Percentiles rank a stretch among this genome's conserved stretches.
These are phyloP conservation scores for Lipophrys pholis DNA, from an alignment of 2,113 vertebrate species.

Conservation along the genomic window DNA sequence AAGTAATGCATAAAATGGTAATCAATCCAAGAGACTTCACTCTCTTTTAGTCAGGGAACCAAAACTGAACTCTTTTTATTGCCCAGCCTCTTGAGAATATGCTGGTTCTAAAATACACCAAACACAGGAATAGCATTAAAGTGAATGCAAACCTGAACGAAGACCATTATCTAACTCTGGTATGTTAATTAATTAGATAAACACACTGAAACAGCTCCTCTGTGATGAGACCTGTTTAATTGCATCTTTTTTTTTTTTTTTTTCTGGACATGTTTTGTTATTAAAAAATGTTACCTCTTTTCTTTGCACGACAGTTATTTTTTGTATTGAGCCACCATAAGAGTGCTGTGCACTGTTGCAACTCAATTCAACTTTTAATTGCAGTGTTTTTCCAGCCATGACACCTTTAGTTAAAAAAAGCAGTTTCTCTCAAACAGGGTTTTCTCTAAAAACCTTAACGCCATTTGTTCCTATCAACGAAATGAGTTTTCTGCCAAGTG, in stretches of 20 bases:
- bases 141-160: conserved; percentile 1
- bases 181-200: conserved; percentile 42
- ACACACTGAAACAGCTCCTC: conserved; percentile 38
- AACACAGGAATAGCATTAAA: conserved; percentile 5
- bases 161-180: conserved; percentile 35
- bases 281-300: conserved; percentile 62
- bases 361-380: neutral
- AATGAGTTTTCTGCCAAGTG: neutral
- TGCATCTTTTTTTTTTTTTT: conserved; percentile 58
- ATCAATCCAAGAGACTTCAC: neutral
- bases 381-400: neutral
- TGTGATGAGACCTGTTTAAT: conserved; percentile 52
- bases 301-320: conserved; percentile 54
- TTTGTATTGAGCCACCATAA: neutral
- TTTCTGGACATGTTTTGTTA: conserved; percentile 69
- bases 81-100: conserved; percentile 10
- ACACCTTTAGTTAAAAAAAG: neutral
- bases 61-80: conserved; percentile 13
- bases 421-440: neutral
- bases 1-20: neutral
- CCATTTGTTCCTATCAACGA: neutral
- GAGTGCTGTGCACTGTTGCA: neutral
- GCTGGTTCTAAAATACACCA: conserved; percentile 20
- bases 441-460: neutral
- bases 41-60: conserved; percentile 30